These are phyloP conservation scores for Hemistola chrysoprasaria DNA, from an alignment of 2,888 invertebrate species.

Conservation along the genomic window DNA sequence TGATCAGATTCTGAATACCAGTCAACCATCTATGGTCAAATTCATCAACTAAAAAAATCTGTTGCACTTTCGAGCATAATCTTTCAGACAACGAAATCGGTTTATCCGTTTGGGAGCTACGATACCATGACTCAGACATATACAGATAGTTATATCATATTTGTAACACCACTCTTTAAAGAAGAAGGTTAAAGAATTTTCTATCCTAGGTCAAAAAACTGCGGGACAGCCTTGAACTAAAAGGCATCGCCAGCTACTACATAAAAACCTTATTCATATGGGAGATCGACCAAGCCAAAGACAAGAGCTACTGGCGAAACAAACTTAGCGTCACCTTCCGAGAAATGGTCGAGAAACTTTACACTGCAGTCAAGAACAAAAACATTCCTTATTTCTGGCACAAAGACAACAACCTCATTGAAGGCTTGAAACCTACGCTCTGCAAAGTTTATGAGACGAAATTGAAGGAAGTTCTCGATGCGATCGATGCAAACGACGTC, in stretches of 20 bases:
- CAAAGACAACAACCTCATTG: conserved; percentile 56
- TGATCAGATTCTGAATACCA: no score
- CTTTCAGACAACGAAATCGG: no score
- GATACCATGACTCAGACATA: no score
- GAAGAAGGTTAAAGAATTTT: neutral
- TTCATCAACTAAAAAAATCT: no score
- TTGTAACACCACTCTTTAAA: no score
- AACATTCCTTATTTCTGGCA: conserved; percentile 68
- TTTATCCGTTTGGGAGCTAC: no score
- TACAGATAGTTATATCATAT: no score
- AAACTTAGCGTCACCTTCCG: conserved; percentile 52
- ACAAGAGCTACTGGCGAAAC: conserved; percentile 59
- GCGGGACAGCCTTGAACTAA: conserved; percentile 65
- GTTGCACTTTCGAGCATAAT: no score
- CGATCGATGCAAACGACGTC: conserved; percentile 55
- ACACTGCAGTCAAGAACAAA: conserved; percentile 46
- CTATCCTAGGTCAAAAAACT: conserved; percentile 72
- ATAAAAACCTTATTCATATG: conserved; percentile 81
- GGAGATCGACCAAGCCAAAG: conserved; percentile 52
- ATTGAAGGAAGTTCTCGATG: conserved; percentile 57
- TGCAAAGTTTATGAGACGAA: conserved; percentile 53
- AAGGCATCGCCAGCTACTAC: conserved; percentile 79
- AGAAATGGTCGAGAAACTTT: conserved; percentile 57
- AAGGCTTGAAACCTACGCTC: conserved; percentile 47
- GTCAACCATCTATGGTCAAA: no score